phyloP scores from a whole-genome alignment of 2,888 invertebrate genomes.

The Melolontha melolontha region DNA sequence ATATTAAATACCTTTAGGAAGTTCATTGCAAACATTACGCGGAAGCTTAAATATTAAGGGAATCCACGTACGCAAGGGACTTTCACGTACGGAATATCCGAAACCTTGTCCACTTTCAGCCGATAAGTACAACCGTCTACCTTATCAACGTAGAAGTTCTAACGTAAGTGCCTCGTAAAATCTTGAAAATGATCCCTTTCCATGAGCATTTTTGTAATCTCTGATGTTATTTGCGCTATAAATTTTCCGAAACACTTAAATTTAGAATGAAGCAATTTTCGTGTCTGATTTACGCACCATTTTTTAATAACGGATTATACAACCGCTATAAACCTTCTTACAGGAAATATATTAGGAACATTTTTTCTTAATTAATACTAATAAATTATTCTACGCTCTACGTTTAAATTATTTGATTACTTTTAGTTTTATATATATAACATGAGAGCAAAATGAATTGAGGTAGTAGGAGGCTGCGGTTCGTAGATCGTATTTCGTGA shows the following conservation, averaged over 20 bases:
- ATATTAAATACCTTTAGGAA: background rate
- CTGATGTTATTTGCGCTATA: slow-evolving; percentile 4
- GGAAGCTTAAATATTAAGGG: background rate
- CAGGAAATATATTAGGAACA: too few relatives aligned
- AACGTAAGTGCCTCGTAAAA: slow-evolving; percentile 21
- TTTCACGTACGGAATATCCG: slow-evolving; percentile 4
- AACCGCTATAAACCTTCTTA: too few relatives aligned
- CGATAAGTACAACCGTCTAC: slow-evolving; percentile 12
- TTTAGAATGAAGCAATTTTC: too few relatives aligned
- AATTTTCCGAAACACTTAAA: background rate
- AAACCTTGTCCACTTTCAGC: background rate
- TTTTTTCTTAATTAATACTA: too few relatives aligned
- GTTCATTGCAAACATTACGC: background rate
- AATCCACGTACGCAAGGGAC: background rate
- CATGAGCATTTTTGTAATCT: background rate
- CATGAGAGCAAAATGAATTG: too few relatives aligned
- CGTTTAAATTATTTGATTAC: too few relatives aligned
- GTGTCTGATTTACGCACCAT: too few relatives aligned
- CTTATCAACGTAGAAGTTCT: slow-evolving; percentile 16
- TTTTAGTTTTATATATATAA: too few relatives aligned
- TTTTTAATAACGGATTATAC: too few relatives aligned
- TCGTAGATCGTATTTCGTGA: too few relatives aligned
- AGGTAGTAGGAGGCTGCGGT: too few relatives aligned
- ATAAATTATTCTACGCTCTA: too few relatives aligned
- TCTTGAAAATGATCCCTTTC: background rate